phyloP scores from a whole-genome alignment of 2,888 invertebrate genomes.

The Acrocyrtus sp. region DNA sequence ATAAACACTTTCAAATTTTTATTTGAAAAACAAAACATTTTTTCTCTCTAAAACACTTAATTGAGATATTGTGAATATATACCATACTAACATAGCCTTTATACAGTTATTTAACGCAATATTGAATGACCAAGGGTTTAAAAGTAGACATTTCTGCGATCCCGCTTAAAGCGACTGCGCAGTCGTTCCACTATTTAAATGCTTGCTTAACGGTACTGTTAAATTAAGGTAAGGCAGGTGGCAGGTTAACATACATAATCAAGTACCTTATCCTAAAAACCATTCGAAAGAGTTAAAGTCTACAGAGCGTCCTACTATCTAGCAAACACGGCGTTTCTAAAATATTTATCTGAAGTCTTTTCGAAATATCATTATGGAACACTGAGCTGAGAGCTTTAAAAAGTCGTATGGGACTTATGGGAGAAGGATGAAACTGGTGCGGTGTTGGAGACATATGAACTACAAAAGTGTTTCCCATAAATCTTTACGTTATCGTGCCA shows the following conservation, averaged over 20 bases:
- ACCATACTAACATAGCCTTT: too few relatives aligned
- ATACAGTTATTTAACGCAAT: too few relatives aligned
- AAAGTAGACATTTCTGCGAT: too few relatives aligned
- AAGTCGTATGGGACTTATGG: neutral
- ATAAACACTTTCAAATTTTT: neutral
- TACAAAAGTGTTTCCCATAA: too few relatives aligned
- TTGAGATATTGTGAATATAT: constrained; percentile 2
- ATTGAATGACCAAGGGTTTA: too few relatives aligned
- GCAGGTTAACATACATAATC: neutral
- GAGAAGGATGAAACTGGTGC: too few relatives aligned
- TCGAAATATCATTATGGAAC: constrained; percentile 39
- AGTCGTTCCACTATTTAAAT: too few relatives aligned
- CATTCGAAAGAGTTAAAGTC: neutral
- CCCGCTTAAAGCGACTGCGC: too few relatives aligned
- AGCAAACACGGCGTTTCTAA: neutral
- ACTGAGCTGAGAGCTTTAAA: constrained; percentile 34
- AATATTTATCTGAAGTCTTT: constrained; percentile 34
- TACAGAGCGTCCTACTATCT: neutral
- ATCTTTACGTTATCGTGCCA: too few relatives aligned
- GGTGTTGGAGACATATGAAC: too few relatives aligned
- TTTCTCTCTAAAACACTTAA: constrained; percentile 21
- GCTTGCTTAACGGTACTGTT: too few relatives aligned
- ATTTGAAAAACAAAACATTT: neutral
- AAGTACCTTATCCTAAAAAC: constrained; percentile 16
- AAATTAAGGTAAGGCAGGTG: too few relatives aligned